These are phyloP conservation scores for Acromyrmex charruanus DNA, from an alignment of 1,140 invertebrate genomes.

Conservation along the genomic window DNA sequence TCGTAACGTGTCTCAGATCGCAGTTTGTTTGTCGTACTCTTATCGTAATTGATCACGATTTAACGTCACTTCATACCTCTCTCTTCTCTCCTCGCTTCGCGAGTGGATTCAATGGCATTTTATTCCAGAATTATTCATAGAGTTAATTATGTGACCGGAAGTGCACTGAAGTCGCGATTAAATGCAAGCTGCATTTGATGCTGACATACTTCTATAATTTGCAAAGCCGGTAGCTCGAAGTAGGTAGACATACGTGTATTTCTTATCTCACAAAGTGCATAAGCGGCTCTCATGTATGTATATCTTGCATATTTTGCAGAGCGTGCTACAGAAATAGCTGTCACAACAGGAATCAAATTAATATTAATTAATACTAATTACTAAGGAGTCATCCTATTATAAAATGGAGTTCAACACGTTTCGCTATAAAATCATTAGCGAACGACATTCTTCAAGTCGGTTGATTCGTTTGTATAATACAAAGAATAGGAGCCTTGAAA, in stretches of 20 bases:
- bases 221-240: conserved; percentile 43
- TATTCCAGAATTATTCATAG: conserved; percentile 64
- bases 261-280: conserved; percentile 7
- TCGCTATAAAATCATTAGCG: background rate
- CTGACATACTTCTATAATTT: conserved; percentile 58
- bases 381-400: background rate
- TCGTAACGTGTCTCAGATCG: background rate
- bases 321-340: background rate
- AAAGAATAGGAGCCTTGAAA: background rate
- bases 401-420: background rate
- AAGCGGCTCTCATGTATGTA: background rate
- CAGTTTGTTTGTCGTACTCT: background rate
- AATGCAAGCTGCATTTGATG: conserved; percentile 28
- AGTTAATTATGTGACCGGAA: conserved; percentile 62
- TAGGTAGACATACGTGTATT: background rate
- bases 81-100: background rate
- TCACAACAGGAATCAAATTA: background rate
- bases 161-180: conserved; percentile 63
- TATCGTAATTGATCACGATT: conserved; percentile 20
- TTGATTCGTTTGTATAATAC: background rate
- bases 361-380: conserved; percentile 1
- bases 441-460: background rate
- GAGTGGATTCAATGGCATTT: conserved; percentile 12
- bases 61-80: background rate
- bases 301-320: conserved; percentile 6